phyloP scores from a whole-genome alignment of 2,888 invertebrate species.

The Tipula unca region DNA sequence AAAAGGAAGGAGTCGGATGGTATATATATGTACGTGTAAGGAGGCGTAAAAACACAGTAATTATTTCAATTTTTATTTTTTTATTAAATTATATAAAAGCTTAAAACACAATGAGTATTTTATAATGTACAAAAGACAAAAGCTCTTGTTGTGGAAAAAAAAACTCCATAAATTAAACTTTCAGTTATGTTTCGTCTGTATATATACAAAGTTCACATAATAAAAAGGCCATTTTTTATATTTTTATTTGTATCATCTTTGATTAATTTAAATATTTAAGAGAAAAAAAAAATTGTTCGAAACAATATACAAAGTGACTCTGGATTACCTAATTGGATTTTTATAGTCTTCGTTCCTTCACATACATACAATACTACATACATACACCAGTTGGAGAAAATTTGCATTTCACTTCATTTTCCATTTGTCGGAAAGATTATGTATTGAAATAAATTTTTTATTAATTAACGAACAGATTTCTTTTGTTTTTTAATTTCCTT shows the following conservation, averaged over 20 bases:
- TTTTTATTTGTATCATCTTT: neutral
- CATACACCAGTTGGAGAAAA: no score
- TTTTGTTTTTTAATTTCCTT: neutral
- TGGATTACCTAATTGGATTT: neutral
- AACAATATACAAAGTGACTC: neutral
- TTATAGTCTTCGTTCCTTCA: neutral
- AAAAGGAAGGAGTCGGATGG: neutral
- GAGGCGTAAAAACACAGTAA: neutral
- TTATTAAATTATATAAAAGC: neutral
- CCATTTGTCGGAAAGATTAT: neutral
- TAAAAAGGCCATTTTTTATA: neutral
- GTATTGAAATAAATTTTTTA: neutral
- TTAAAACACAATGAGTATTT: neutral
- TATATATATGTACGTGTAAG: neutral
- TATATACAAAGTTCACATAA: neutral
- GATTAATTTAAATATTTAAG: neutral
- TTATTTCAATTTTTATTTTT: neutral
- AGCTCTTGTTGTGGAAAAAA: neutral
- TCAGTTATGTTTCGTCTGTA: no score
- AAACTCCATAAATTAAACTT: neutral
- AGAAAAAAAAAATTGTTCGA: neutral
- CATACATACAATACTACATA: neutral
- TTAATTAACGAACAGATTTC: neutral
- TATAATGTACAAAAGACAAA: neutral
- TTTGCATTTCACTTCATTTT: neutral